Conservation (phyloP, 2,888 invertebrate species). For the Ormyrus rosae region DNA sequence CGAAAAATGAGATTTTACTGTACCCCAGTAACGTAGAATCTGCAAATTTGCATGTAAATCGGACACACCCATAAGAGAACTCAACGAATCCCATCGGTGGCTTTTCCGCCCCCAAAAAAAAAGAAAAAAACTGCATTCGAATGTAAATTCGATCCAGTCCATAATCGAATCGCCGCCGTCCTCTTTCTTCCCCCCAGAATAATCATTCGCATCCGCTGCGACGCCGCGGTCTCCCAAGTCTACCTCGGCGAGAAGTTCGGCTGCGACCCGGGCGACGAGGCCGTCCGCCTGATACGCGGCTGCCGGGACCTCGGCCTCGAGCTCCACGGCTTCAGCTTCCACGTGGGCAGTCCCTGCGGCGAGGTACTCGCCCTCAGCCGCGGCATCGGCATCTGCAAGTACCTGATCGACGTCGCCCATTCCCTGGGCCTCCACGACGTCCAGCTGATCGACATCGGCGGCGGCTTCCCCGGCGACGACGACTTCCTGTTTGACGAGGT, state of each 20-base stretch:
- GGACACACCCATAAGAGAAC: no score
- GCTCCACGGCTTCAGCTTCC: constrained; percentile 71
- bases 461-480: constrained; percentile 78
- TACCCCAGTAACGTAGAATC: no score
- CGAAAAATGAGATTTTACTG: no score
- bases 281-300: constrained; percentile 63
- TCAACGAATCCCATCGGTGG: no score
- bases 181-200: constrained; percentile 58
- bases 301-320: constrained; percentile 65
- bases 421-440: constrained; percentile 77
- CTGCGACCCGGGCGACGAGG: constrained; percentile 66
- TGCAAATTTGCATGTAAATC: no score
- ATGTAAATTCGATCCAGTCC: no score
- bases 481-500: constrained; percentile 76
- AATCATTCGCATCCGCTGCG: constrained; percentile 67
- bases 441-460: constrained; percentile 79
- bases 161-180: no score
- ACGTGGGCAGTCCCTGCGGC: constrained; percentile 68
- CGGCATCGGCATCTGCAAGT: constrained; percentile 77
- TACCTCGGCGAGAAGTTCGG: constrained; percentile 68
- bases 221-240: constrained; percentile 58
- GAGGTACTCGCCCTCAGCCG: constrained; percentile 77
- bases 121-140: no score
- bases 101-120: no score
- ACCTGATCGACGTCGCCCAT: constrained; percentile 77